Evolutionary conservation across 2,113 vertebrate species (phyloP).

Genomic region (Limnothrissa miodon): DNA sequence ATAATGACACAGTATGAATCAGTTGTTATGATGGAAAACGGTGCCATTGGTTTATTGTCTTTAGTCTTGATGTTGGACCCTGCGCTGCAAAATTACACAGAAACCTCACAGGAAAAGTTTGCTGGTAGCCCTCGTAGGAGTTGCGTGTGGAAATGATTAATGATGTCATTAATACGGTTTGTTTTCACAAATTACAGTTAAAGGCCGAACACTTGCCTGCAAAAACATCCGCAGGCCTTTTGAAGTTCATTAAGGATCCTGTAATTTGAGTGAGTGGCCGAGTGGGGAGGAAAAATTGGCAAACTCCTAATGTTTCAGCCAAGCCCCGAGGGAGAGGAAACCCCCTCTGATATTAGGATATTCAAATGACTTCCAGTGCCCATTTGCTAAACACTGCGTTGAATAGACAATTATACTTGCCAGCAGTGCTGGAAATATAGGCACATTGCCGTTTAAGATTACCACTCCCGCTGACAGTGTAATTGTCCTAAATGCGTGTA

Average conservation of each 20-base stretch:
- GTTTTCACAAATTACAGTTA: conserved; percentile 69
- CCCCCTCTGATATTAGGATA: conserved; percentile 57
- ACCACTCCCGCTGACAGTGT: conserved; percentile 65
- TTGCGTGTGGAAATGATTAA: conserved; percentile 71
- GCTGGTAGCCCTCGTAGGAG: conserved; percentile 46
- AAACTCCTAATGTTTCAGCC: conserved; percentile 54
- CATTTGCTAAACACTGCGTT: conserved; percentile 59
- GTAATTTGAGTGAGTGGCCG: conserved; percentile 54
- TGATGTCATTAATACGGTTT: conserved; percentile 68
- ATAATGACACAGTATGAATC: conserved; percentile 11
- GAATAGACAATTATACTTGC: conserved; percentile 53
- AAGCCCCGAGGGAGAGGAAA: conserved; percentile 20
- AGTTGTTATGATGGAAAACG: conserved; percentile 19
- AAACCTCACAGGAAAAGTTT: conserved; percentile 42
- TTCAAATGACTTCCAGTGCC: conserved; percentile 56
- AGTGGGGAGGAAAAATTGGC: background rate
- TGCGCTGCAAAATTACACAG: background rate
- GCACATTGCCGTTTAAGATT: conserved; percentile 60
- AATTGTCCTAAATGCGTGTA: conserved; percentile 63
- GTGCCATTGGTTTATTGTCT: conserved; percentile 24
- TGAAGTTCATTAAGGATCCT: conserved; percentile 64
- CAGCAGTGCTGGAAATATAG: background rate
- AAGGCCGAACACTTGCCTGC: conserved; percentile 57
- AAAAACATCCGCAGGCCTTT: conserved; percentile 66
- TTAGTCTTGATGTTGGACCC: conserved; percentile 23